Evolutionary conservation across 2,888 invertebrate genomes (phyloP).

Genomic region (Stomorhina lunata): DNA sequence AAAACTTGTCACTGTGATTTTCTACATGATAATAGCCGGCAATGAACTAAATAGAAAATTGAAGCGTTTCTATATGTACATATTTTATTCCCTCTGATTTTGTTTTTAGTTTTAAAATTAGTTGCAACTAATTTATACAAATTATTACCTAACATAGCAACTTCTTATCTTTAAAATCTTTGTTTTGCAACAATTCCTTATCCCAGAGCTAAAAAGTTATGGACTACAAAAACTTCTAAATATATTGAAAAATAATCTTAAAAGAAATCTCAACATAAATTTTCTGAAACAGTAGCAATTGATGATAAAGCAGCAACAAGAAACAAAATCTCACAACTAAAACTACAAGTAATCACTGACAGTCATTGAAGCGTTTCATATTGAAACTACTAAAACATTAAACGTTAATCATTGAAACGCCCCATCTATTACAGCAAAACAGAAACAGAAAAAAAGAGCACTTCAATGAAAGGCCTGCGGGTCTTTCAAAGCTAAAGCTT

Average conservation of each 20-base stretch:
- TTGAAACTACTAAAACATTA: background rate
- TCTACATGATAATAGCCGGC: too few relatives aligned
- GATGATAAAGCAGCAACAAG: background rate
- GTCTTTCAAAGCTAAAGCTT: conserved; percentile 2
- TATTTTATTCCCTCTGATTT: too few relatives aligned
- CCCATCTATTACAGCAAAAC: background rate
- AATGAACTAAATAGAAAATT: too few relatives aligned
- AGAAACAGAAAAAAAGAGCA: background rate
- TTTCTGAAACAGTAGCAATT: conserved; percentile 5
- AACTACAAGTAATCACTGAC: background rate
- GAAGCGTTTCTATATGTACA: too few relatives aligned
- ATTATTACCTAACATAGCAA: background rate
- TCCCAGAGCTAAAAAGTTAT: background rate
- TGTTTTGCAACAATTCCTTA: conserved; percentile 9
- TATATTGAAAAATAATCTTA: background rate
- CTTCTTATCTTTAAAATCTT: conserved; percentile 5
- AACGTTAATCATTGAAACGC: conserved; percentile 41
- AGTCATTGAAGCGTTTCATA: background rate
- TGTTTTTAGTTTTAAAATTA: too few relatives aligned
- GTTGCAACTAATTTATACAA: background rate
- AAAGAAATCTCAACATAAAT: conserved; percentile 6
- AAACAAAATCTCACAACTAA: background rate
- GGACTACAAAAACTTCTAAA: background rate
- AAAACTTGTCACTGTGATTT: too few relatives aligned
- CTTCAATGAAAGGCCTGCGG: conserved; percentile 32